phyloP scores from a whole-genome alignment of 2,888 invertebrate genomes.

The Calameuta idolon region DNA sequence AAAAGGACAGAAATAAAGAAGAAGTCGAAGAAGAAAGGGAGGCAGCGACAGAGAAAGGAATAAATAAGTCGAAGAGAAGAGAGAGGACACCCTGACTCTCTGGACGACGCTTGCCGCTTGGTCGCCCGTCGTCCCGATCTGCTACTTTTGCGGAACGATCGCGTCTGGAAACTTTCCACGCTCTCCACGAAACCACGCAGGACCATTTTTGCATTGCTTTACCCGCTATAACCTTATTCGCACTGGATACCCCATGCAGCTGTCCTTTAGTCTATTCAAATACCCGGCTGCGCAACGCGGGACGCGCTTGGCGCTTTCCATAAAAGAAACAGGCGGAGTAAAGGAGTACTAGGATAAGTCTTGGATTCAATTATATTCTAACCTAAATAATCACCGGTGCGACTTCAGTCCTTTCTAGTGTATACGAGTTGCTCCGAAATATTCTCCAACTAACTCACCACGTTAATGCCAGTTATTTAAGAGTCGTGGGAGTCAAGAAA shows the following conservation, averaged over 20 bases:
- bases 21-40: slow-evolving; percentile 49
- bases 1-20: slow-evolving; percentile 63
- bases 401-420: not conserved
- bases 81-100: slow-evolving; percentile 27
- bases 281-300: not conserved
- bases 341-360: not conserved
- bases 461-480: not conserved
- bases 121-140: slow-evolving; percentile 37
- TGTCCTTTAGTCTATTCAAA: not conserved
- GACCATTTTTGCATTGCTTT: not conserved
- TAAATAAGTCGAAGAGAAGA: slow-evolving; percentile 56
- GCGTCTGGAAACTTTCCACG: slow-evolving; percentile 26
- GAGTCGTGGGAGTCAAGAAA: not conserved
- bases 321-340: not conserved
- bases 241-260: not conserved
- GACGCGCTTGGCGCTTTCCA: not conserved
- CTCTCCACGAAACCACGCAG: slow-evolving; percentile 1
- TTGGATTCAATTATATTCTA: not conserved
- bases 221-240: not conserved
- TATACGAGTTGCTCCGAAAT: not conserved
- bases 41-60: slow-evolving; percentile 60
- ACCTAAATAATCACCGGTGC: not conserved
- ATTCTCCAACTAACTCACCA: not conserved
- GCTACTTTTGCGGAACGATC: slow-evolving; percentile 39
- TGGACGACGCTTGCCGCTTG: slow-evolving; percentile 30